phyloP scores from a whole-genome alignment of 2,888 invertebrate species.

The Lydus trimaculatus region DNA sequence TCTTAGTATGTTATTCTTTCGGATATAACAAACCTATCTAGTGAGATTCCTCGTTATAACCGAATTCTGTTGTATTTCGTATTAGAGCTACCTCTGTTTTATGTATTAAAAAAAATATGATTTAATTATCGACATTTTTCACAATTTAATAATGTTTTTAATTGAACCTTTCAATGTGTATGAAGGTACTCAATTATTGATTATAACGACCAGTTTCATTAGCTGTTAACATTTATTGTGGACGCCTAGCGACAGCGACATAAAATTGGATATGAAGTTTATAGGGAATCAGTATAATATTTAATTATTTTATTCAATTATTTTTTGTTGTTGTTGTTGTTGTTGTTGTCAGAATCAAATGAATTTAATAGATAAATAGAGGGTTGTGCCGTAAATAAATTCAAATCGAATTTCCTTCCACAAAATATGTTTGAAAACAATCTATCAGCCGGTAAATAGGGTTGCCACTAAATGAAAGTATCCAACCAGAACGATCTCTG shows the following conservation, averaged over 20 bases:
- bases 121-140: neutral
- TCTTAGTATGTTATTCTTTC: too few species aligned
- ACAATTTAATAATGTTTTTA: neutral
- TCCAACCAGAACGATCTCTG: conserved; percentile 40
- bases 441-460: conserved; percentile 44
- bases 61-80: too few species aligned
- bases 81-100: too few species aligned
- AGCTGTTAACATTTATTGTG: conserved; percentile 34
- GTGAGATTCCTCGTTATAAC: too few species aligned
- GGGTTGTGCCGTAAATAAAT: conserved; percentile 47
- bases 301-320: neutral
- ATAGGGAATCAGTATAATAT: neutral
- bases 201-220: conserved; percentile 32
- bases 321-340: neutral
- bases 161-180: neutral
- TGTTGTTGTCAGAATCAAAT: neutral
- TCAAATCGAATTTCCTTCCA: conserved; percentile 52
- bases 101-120: too few species aligned
- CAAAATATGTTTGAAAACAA: conserved; percentile 51
- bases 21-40: too few species aligned
- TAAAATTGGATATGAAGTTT: conserved; percentile 1
- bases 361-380: conserved; percentile 18
- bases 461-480: conserved; percentile 47
- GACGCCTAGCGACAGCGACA: conserved; percentile 1
- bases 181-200: conserved; percentile 8